Conservation (phyloP, 2,113 vertebrate genomes). For the Tyrannus savana region DNA sequence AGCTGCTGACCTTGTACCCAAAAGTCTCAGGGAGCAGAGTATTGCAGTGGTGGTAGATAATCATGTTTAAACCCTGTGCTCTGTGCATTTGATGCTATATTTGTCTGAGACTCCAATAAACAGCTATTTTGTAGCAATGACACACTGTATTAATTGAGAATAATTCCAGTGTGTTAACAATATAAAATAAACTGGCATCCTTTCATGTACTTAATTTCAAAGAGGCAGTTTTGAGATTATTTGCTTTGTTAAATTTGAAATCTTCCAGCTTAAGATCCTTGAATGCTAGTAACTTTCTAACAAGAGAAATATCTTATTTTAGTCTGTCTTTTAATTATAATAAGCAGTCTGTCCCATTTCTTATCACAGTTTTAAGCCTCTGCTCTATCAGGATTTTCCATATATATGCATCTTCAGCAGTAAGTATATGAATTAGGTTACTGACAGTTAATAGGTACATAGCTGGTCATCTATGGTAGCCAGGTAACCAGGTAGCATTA, state of each 20-base stretch:
- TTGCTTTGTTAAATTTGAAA: background rate
- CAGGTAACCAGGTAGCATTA: too few relatives aligned
- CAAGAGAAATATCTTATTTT: background rate
- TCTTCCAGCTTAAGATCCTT: background rate
- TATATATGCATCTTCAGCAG: background rate
- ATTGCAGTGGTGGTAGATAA: background rate
- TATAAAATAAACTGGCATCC: background rate
- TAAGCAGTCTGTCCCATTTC: background rate
- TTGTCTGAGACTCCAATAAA: background rate
- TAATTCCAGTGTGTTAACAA: background rate
- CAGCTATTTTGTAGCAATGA: background rate
- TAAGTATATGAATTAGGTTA: background rate
- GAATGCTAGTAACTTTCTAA: background rate
- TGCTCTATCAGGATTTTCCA: background rate
- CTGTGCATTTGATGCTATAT: background rate
- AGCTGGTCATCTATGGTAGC: background rate
- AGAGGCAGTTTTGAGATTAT: background rate
- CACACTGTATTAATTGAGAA: background rate
- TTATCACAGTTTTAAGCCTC: background rate
- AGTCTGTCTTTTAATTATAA: background rate
- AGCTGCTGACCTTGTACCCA: background rate
- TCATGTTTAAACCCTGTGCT: background rate
- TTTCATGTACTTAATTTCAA: background rate
- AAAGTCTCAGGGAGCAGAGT: background rate
- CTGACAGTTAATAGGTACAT: background rate